Evolutionary conservation across 2,888 invertebrate genomes (phyloP).

Genomic region (Tenthredo mesomela): DNA sequence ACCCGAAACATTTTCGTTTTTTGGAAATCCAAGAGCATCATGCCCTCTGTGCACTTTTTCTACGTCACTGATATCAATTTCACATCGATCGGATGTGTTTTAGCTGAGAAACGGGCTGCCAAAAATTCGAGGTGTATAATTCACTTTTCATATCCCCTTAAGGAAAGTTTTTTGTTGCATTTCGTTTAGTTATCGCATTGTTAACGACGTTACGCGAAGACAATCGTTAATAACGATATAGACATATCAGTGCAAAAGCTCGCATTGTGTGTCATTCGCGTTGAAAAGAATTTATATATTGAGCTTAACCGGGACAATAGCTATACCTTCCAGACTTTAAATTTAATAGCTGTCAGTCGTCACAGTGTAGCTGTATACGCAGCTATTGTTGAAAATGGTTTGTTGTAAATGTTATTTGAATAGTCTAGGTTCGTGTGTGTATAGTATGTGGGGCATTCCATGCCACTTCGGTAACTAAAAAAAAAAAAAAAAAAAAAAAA

Average conservation of each 20-base stretch:
- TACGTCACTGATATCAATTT: too few relatives aligned
- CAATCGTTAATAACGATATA: background rate
- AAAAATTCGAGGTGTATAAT: too few relatives aligned
- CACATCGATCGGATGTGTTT: too few relatives aligned
- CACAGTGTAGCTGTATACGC: background rate
- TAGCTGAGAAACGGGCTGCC: too few relatives aligned
- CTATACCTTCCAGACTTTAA: background rate
- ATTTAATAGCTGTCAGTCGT: slow-evolving; percentile 25
- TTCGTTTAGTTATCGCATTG: background rate
- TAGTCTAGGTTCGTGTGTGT: background rate
- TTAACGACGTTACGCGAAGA: background rate
- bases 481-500: too few relatives aligned
- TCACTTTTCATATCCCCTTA: too few relatives aligned
- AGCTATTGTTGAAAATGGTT: background rate
- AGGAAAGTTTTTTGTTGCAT: too few relatives aligned
- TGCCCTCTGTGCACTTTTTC: too few relatives aligned
- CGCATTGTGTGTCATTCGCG: background rate
- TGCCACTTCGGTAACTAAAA: too few relatives aligned
- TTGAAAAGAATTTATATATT: slow-evolving; percentile 33
- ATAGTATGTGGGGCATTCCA: too few relatives aligned
- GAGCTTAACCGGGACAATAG: slow-evolving; percentile 10
- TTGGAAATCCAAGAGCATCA: too few relatives aligned
- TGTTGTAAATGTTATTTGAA: background rate
- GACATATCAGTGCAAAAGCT: background rate
- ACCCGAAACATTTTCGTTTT: too few relatives aligned